Conservation (phyloP, 2,797 vertebrate genomes). For the Lutjanus argentimaculatus region DNA sequence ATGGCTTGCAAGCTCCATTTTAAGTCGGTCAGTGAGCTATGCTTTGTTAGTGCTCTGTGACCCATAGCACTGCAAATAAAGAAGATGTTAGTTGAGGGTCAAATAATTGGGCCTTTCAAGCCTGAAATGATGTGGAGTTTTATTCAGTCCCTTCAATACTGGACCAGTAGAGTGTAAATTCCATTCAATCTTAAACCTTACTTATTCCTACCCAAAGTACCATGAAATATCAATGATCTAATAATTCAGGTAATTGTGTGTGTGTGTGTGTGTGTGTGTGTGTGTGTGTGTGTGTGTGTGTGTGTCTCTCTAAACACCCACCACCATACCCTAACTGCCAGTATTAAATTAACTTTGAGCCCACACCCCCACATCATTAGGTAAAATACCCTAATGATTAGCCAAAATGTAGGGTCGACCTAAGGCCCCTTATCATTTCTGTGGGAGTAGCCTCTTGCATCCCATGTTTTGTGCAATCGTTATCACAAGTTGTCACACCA, state of each 20-base stretch:
- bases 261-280: too few relatives aligned
- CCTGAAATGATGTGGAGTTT: slow-evolving; percentile 11
- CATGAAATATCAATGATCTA: background rate
- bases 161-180: background rate
- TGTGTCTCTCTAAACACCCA: background rate
- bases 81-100: slow-evolving; percentile 33
- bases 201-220: background rate
- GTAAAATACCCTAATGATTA: too few relatives aligned
- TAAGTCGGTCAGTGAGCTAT: slow-evolving; percentile 21
- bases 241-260: too few relatives aligned
- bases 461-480: too few relatives aligned
- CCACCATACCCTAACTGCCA: background rate
- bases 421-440: too few relatives aligned
- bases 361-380: too few relatives aligned
- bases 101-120: slow-evolving; percentile 32
- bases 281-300: too few relatives aligned
- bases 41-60: slow-evolving; percentile 54
- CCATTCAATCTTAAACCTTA: background rate
- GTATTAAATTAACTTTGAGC: too few relatives aligned
- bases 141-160: slow-evolving; percentile 1
- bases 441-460: too few relatives aligned
- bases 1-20: slow-evolving; percentile 17
- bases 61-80: slow-evolving; percentile 40
- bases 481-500: too few relatives aligned
- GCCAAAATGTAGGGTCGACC: too few relatives aligned